Evolutionary conservation across 2,113 vertebrate genomes (phyloP).

Genomic region (Tautogolabrus adspersus): DNA sequence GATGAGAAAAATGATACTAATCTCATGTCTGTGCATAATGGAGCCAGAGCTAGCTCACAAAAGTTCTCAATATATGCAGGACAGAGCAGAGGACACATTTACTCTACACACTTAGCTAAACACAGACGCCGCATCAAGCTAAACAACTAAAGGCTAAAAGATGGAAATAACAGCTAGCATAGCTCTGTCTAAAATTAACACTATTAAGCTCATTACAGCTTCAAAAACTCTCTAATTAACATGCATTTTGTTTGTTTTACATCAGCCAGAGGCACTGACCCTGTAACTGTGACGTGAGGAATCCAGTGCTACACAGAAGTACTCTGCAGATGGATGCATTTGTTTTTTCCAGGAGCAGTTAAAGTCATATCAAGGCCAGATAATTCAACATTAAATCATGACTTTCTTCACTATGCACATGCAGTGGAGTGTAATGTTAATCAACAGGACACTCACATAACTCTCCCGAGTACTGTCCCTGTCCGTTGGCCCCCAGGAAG

Average conservation of each 20-base stretch:
- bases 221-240: neutral
- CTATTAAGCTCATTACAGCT: neutral
- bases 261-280: neutral
- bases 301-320: neutral
- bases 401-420: neutral
- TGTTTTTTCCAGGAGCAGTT: neutral
- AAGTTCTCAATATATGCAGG: neutral
- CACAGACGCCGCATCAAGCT: neutral
- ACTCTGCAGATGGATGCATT: neutral
- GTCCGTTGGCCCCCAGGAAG: conserved; percentile 92
- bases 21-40: neutral
- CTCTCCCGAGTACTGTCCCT: conserved; percentile 95
- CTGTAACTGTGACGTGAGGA: neutral
- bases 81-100: neutral
- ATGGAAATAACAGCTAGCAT: neutral
- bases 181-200: neutral
- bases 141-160: neutral
- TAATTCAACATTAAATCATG: neutral
- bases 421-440: neutral
- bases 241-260: neutral
- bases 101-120: neutral
- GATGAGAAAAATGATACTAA: too few species aligned
- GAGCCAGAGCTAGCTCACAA: neutral
- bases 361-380: too few species aligned
- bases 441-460: conserved; percentile 89